phyloP scores from a whole-genome alignment of 2,888 invertebrate genomes.

The Dicycla oo region DNA sequence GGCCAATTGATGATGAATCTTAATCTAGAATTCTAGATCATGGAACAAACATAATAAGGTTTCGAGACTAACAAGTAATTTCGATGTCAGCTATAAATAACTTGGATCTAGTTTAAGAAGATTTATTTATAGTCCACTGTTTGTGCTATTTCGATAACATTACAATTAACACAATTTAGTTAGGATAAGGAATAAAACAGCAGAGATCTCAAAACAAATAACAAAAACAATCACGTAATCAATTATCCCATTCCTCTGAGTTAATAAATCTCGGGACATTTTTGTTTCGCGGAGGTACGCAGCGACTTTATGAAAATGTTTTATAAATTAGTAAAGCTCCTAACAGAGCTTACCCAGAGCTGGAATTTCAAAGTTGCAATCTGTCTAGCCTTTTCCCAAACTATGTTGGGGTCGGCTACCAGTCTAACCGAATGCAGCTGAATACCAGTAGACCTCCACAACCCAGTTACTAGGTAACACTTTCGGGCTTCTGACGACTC shows the following conservation, averaged over 20 bases:
- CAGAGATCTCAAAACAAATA: conserved; percentile 4
- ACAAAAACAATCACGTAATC: background rate
- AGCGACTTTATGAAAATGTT: background rate
- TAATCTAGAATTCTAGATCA: conserved; percentile 18
- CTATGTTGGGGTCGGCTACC: background rate
- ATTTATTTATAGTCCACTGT: conserved; percentile 36
- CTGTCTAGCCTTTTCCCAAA: background rate
- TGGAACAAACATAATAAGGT: conserved; percentile 31
- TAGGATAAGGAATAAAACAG: conserved; percentile 21
- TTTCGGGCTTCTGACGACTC: background rate
- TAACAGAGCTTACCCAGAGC: background rate
- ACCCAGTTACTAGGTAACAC: background rate
- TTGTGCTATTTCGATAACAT: conserved; percentile 43
- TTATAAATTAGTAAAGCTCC: background rate
- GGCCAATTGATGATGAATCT: conserved; percentile 3
- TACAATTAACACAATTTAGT: conserved; percentile 23
- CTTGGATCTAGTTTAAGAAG: conserved; percentile 42
- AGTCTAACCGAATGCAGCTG: background rate
- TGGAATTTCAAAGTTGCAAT: background rate
- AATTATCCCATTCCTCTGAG: background rate
- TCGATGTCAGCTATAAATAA: conserved; percentile 38
- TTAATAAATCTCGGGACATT: background rate
- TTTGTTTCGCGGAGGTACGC: background rate
- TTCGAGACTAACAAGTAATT: conserved; percentile 33
- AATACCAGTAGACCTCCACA: background rate